Conservation (phyloP, 2,888 invertebrate genomes). For the Drosophila pegasa region DNA sequence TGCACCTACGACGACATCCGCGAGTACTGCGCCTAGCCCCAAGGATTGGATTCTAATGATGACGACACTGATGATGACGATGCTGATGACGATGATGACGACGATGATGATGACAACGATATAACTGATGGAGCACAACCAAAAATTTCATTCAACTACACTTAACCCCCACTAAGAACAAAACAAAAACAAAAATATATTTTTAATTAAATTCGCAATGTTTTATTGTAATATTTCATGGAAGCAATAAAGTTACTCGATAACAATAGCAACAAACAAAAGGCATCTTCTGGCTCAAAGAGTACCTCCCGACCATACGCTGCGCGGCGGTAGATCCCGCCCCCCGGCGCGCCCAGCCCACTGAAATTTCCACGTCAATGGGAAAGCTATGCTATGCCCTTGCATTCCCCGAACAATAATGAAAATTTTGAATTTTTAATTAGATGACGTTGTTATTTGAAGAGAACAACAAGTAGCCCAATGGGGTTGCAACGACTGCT, state of each 20-base stretch:
- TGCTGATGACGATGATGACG: not conserved
- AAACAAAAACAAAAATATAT: slow-evolving; percentile 28
- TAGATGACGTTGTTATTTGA: slow-evolving; percentile 71
- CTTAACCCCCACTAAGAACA: slow-evolving; percentile 43
- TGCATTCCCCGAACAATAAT: slow-evolving; percentile 66
- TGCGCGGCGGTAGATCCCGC: not conserved
- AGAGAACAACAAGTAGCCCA: slow-evolving; percentile 20
- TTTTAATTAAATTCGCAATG: slow-evolving; percentile 70
- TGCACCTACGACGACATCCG: slow-evolving; percentile 70
- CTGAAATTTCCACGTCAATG: slow-evolving; percentile 33
- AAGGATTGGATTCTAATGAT: slow-evolving; percentile 12
- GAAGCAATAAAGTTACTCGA: slow-evolving; percentile 75
- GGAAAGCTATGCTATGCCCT: slow-evolving; percentile 34
- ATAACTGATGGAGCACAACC: slow-evolving; percentile 12
- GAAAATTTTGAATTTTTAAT: slow-evolving; percentile 75
- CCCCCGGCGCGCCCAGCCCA: not conserved
- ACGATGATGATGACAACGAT: not conserved
- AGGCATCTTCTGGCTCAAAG: slow-evolving; percentile 20
- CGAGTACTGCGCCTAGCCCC: slow-evolving; percentile 62
- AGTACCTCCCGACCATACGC: slow-evolving; percentile 9
- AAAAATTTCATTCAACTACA: slow-evolving; percentile 65
- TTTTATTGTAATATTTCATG: slow-evolving; percentile 79
- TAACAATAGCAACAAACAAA: slow-evolving; percentile 67
- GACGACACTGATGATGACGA: not conserved
- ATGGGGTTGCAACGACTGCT: slow-evolving; percentile 8